A percentile compares a stretch with the other conserved stretches of the same genome.
phyloP scores from a whole-genome alignment of 1,140 invertebrate species.

The Ridgeia piscesae region DNA sequence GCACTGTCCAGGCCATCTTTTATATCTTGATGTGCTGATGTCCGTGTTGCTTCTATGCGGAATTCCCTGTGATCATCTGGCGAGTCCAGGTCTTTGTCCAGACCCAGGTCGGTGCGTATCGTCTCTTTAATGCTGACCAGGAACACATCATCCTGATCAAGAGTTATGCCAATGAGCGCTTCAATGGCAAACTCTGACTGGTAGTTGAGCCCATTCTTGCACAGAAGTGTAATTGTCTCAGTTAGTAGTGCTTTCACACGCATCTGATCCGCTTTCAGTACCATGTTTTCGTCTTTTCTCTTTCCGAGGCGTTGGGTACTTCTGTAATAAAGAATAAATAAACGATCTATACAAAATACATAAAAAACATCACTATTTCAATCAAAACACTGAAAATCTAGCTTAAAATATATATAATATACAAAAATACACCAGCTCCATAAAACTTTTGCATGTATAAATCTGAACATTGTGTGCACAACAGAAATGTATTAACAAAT shows the following conservation, averaged over 20 bases:
- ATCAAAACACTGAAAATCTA: too few species aligned
- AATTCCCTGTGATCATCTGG: neutral
- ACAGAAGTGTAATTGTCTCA: slow-evolving; percentile 28
- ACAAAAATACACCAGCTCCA: too few species aligned
- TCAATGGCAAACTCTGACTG: slow-evolving; percentile 26
- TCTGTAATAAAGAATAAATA: neutral
- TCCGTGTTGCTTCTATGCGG: neutral
- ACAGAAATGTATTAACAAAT: too few species aligned
- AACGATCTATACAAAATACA: neutral
- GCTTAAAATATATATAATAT: too few species aligned
- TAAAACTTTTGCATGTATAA: too few species aligned
- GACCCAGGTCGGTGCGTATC: neutral
- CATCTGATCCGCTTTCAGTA: slow-evolving; percentile 26
- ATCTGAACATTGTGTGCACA: too few species aligned
- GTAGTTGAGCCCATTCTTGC: slow-evolving; percentile 28
- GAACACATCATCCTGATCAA: slow-evolving; percentile 29
- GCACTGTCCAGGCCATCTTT: neutral
- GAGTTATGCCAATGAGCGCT: slow-evolving; percentile 29
- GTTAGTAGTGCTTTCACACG: slow-evolving; percentile 22
- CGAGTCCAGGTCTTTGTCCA: neutral
- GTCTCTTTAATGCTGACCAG: slow-evolving; percentile 28
- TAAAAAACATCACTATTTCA: too few species aligned
- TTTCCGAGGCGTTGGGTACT: neutral
- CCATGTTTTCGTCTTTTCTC: slow-evolving; percentile 14
- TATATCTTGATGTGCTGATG: neutral